These are phyloP conservation scores for Orestias chungarensis DNA, from an alignment of 2,797 vertebrate species.

Conservation along the genomic window DNA sequence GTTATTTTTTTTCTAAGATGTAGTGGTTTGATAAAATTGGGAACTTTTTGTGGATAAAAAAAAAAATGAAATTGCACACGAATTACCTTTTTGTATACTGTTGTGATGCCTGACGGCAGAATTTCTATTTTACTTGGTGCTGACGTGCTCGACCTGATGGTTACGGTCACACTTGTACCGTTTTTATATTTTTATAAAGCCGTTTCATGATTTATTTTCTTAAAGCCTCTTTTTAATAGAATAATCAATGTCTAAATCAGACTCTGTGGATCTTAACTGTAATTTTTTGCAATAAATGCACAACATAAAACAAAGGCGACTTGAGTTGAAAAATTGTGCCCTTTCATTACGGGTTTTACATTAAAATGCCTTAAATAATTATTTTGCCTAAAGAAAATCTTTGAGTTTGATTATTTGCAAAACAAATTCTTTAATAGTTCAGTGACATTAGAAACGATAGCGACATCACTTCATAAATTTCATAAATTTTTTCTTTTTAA, in stretches of 20 bases:
- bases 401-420: conserved; percentile 5
- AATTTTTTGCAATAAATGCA: conserved; percentile 47
- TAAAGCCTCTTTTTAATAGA: neutral
- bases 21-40: conserved; percentile 6
- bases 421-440: neutral
- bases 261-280: conserved; percentile 26
- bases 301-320: conserved; percentile 43
- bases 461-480: neutral
- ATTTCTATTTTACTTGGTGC: conserved; percentile 39
- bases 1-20: conserved; percentile 5
- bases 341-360: conserved; percentile 16
- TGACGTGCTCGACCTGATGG: conserved; percentile 9
- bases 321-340: conserved; percentile 37
- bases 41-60: neutral
- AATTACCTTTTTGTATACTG: conserved; percentile 40
- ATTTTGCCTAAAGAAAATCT: neutral
- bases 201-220: conserved; percentile 34
- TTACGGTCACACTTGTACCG: conserved; percentile 48
- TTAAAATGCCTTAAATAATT: conserved; percentile 42
- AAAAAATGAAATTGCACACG: conserved; percentile 50
- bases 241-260: conserved; percentile 15
- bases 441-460: conserved; percentile 12
- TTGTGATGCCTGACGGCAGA: conserved; percentile 22
- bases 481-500: neutral
- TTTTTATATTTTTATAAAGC: conserved; percentile 57